A percentile compares a stretch with the other conserved stretches of the same genome.
These are phyloP conservation scores for Planococcus citri DNA, from an alignment of 1,140 invertebrate genomes.

Conservation along the genomic window DNA sequence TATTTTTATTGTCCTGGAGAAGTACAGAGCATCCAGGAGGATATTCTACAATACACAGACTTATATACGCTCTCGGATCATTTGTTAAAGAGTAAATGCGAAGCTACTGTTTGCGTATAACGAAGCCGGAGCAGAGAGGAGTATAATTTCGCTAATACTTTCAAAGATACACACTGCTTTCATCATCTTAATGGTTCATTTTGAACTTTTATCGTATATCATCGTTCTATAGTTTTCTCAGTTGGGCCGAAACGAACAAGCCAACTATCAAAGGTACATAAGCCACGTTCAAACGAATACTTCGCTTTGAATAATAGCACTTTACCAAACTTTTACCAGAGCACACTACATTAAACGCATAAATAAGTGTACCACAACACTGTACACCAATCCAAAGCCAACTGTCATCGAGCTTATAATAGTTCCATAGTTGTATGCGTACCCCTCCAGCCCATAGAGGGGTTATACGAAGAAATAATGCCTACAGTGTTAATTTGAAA, in stretches of 20 bases:
- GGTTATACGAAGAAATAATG: too few relatives aligned
- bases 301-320: neutral
- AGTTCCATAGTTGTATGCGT: too few relatives aligned
- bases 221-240: constrained; percentile 7
- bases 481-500: too few relatives aligned
- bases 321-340: neutral
- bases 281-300: constrained; percentile 1
- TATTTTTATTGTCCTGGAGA: too few relatives aligned
- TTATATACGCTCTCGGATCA: neutral
- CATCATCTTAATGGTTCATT: constrained; percentile 7
- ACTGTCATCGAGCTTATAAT: neutral
- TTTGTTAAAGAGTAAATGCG: neutral
- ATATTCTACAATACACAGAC: too few relatives aligned
- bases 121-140: neutral
- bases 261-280: constrained; percentile 1
- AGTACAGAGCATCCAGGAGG: too few relatives aligned
- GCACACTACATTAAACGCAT: constrained; percentile 2
- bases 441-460: too few relatives aligned
- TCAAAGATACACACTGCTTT: constrained; percentile 6
- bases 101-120: neutral
- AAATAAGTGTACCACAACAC: neutral
- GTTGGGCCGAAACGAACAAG: neutral
- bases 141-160: constrained; percentile 7
- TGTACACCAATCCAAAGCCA: neutral
- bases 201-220: constrained; percentile 7